phyloP scores from a whole-genome alignment of 1,140 invertebrate genomes.

The Micrasema longulum region DNA sequence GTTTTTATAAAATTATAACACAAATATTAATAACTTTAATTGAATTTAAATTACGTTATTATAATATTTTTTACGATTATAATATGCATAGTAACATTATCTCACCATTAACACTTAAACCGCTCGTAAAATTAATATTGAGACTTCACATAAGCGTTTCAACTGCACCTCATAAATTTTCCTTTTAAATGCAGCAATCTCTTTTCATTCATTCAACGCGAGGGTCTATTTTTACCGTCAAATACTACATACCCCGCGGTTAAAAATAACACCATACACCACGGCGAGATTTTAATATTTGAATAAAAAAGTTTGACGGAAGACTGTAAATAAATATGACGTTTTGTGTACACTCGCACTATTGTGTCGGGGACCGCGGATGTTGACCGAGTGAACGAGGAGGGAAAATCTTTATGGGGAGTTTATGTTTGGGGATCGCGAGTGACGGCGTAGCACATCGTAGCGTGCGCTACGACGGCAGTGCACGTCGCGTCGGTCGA shows the following conservation, averaged over 20 bases:
- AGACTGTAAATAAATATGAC: background rate
- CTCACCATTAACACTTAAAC: background rate
- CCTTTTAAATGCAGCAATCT: constrained; percentile 13
- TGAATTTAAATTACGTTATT: background rate
- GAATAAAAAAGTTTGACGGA: background rate
- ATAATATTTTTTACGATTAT: background rate
- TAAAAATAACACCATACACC: constrained; percentile 21
- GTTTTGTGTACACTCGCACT: background rate
- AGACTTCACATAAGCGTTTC: background rate
- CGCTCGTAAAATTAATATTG: background rate
- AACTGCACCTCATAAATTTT: background rate
- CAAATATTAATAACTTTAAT: background rate
- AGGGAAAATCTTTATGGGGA: background rate
- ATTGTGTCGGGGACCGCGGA: background rate
- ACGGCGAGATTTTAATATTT: constrained; percentile 13
- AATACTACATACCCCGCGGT: constrained; percentile 17
- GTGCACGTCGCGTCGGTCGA: no score
- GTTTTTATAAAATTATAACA: background rate
- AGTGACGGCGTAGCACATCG: constrained; percentile 36
- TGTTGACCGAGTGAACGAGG: background rate
- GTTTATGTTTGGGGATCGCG: background rate
- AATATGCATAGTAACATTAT: background rate
- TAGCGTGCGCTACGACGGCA: constrained; percentile 35
- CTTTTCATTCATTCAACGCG: constrained; percentile 17
- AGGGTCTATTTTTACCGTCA: constrained; percentile 26